These are phyloP conservation scores for Nesidiocoris tenuis DNA, from an alignment of 2,888 invertebrate genomes.

Conservation along the genomic window DNA sequence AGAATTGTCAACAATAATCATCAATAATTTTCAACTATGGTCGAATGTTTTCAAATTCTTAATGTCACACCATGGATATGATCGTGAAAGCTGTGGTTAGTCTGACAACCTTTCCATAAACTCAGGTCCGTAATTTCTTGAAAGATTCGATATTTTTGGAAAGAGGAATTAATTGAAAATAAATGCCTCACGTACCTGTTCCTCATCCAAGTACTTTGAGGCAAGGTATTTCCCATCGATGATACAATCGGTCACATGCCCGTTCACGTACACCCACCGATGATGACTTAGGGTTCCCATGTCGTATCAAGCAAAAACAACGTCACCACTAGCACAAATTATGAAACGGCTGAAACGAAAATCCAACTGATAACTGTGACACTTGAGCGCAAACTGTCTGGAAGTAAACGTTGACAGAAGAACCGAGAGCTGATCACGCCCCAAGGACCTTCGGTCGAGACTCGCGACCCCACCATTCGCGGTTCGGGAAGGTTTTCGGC, in stretches of 20 bases:
- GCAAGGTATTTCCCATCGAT: slow-evolving; percentile 29
- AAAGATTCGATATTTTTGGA: no score
- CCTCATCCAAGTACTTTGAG: slow-evolving; percentile 24
- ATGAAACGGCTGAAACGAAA: no score
- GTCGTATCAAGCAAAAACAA: neutral
- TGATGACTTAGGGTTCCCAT: slow-evolving; percentile 17
- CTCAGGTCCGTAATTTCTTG: no score
- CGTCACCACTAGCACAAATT: no score
- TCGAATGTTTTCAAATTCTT: no score
- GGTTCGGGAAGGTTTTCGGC: slow-evolving; percentile 14
- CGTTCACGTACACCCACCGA: slow-evolving; percentile 36
- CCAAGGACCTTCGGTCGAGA: neutral
- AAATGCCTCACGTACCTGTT: slow-evolving; percentile 16
- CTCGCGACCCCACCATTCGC: neutral
- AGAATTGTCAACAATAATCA: no score
- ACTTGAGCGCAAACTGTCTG: neutral
- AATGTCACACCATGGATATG: no score
- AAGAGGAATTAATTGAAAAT: no score
- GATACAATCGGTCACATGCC: slow-evolving; percentile 37
- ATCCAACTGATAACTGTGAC: neutral
- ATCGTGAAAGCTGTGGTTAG: no score
- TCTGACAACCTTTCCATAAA: no score
- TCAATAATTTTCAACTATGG: no score
- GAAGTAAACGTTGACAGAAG: neutral
- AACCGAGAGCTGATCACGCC: neutral